A percentile compares a stretch with the other conserved stretches of the same genome.
phyloP scores from a whole-genome alignment of 1,140 invertebrate species.

The Drosophila repletoides region DNA sequence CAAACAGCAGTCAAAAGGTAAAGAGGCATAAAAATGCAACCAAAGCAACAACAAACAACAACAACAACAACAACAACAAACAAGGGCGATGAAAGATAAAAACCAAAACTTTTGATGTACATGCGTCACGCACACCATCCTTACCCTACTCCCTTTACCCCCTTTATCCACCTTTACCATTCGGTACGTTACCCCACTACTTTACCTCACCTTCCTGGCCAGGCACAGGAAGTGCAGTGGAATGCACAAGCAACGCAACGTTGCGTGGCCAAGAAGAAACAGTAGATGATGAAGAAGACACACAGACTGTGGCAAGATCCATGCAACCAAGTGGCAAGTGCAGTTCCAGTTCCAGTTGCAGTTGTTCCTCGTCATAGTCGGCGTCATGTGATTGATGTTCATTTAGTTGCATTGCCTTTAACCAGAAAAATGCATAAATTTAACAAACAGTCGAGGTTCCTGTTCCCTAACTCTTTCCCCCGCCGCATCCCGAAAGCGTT shows the following conservation, averaged over 20 bases:
- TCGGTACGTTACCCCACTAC: too few relatives aligned
- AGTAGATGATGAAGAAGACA: neutral
- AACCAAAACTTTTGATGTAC: constrained; percentile 78
- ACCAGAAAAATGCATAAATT: constrained; percentile 80
- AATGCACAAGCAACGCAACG: constrained; percentile 51
- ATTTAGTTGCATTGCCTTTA: constrained; percentile 79
- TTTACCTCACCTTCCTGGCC: constrained; percentile 1
- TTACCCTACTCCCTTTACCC: too few relatives aligned
- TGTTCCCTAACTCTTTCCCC: neutral
- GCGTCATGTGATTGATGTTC: constrained; percentile 77
- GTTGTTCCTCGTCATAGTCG: constrained; percentile 45
- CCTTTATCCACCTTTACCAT: too few relatives aligned
- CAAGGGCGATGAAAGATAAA: constrained; percentile 68
- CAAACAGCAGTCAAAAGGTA: too few relatives aligned
- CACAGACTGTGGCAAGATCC: neutral
- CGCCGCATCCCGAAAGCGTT: neutral
- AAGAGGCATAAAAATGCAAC: constrained; percentile 59
- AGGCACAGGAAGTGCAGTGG: constrained; percentile 71
- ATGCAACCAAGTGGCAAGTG: constrained; percentile 56
- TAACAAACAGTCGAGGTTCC: constrained; percentile 60
- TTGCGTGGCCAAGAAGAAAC: constrained; percentile 32
- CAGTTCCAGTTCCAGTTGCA: constrained; percentile 37
- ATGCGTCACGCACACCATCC: constrained; percentile 48
- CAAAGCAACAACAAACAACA: constrained; percentile 28
- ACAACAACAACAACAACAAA: constrained; percentile 17